These are phyloP conservation scores for Andrena fulva DNA, from an alignment of 2,888 invertebrate species.

Conservation along the genomic window DNA sequence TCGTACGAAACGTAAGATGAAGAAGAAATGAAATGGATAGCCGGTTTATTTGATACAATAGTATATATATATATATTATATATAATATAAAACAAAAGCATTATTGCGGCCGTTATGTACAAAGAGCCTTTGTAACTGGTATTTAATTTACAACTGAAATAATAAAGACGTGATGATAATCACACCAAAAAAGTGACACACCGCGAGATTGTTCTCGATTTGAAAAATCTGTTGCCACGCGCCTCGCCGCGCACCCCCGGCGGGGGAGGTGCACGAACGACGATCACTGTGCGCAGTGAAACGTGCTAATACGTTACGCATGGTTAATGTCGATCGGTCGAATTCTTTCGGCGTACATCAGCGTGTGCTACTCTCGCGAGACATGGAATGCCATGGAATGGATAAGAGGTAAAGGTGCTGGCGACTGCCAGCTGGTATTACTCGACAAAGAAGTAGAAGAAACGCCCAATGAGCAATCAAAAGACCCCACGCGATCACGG, in stretches of 20 bases:
- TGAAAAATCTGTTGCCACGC: not conserved
- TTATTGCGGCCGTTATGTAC: conserved; percentile 84
- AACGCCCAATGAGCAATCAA: not conserved
- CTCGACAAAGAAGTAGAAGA: conserved; percentile 7
- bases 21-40: conserved; percentile 76
- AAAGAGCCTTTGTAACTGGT: conserved; percentile 84
- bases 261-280: not conserved
- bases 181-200: conserved; percentile 58
- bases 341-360: conserved; percentile 27
- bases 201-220: not conserved
- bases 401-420: conserved; percentile 31
- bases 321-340: conserved; percentile 18
- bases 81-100: conserved; percentile 82
- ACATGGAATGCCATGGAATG: conserved; percentile 66
- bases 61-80: conserved; percentile 77
- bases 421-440: conserved; percentile 15
- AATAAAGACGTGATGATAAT: conserved; percentile 79
- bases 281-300: not conserved
- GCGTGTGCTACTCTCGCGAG: conserved; percentile 31
- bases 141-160: conserved; percentile 83
- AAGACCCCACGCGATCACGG: not conserved
- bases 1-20: conserved; percentile 55
- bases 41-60: conserved; percentile 83
- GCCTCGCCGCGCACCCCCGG: not conserved
- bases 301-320: not conserved